Conservation (phyloP, 2,113 vertebrate species). For the Etheostoma cragini region DNA sequence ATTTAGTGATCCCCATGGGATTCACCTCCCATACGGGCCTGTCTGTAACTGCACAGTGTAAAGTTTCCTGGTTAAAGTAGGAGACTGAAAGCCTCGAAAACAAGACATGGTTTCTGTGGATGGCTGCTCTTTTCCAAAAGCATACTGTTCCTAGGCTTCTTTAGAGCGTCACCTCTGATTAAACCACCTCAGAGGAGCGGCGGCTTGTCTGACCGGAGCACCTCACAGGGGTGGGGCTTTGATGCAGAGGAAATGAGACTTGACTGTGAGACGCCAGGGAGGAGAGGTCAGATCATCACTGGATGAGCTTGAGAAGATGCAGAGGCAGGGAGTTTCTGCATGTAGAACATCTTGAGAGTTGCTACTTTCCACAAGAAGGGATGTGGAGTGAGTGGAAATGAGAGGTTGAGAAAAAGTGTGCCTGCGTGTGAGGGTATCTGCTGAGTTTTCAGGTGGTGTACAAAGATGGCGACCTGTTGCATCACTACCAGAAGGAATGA, state of each 20-base stretch:
- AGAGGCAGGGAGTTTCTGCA: slow-evolving; percentile 46
- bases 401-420: slow-evolving; percentile 16
- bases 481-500: slow-evolving; percentile 61
- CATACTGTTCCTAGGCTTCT: slow-evolving; percentile 49
- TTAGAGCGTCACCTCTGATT: slow-evolving; percentile 63
- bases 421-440: slow-evolving; percentile 10
- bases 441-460: slow-evolving; percentile 29
- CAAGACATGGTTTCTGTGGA: slow-evolving; percentile 78
- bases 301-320: slow-evolving; percentile 50
- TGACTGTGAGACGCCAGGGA: slow-evolving; percentile 41
- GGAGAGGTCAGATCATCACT: slow-evolving; percentile 54
- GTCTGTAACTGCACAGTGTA: background rate
- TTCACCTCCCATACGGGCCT: slow-evolving; percentile 38
- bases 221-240: slow-evolving; percentile 54
- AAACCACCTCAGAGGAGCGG: slow-evolving; percentile 39
- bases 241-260: slow-evolving; percentile 63
- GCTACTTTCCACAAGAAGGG: slow-evolving; percentile 27
- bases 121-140: slow-evolving; percentile 67
- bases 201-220: slow-evolving; percentile 32
- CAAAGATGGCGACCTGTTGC: slow-evolving; percentile 63
- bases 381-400: background rate
- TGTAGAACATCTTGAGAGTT: slow-evolving; percentile 21
- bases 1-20: slow-evolving; percentile 56
- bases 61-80: slow-evolving; percentile 21
- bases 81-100: slow-evolving; percentile 61